Base-by-base conservation (phyloP, 2,113 vertebrate species). In the Nesogale talazaci region DNA sequence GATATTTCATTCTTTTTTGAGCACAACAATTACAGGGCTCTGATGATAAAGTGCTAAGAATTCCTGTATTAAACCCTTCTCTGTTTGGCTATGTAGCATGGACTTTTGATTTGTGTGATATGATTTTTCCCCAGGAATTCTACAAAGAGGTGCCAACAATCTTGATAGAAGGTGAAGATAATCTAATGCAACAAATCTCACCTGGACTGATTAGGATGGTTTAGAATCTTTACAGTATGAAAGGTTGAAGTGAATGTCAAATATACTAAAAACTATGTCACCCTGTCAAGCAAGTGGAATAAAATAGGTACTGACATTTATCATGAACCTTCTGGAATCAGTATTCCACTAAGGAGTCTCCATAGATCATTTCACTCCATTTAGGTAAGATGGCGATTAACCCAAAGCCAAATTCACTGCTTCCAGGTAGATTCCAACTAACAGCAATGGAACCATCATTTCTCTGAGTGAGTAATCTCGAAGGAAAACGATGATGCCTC, bases 1-100 rank as follows among this genome's bases (percentile, higher is more conserved):
- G 75, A 95, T 95, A 95, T 92, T 95, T 96, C 92, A 95, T 92
- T 94, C 83, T 88, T 94, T 92, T 93, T 95, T 92, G 94, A 94
- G 79, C 69, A 93, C 87, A 89, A 94, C 91, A 95, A 95, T 94
- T 94, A 94, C 78, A 93, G 56, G 42, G 4, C 78, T 91, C 87
- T 3, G 0, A 93, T 92, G 96, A 94, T 88, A 96, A 91, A 96
- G 95, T 92, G 89, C 90, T 79, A 76, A 72, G 88, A 87, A 79
- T 95, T 95, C 63, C 80, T 85, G 67, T 74, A 95, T 94, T 95
- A 96, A 95, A 89, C 29, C 93, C 52, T 70, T 90, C 52, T 94
- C 46, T 95, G 72, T 90, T 89, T 90, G 84, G 57, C 59, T 38
- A 63, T 75, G 77, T 96, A 82, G 57, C 63, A 81, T 20, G 22